phyloP scores from a whole-genome alignment of 2,888 invertebrate species.

The Myopa testacea region DNA sequence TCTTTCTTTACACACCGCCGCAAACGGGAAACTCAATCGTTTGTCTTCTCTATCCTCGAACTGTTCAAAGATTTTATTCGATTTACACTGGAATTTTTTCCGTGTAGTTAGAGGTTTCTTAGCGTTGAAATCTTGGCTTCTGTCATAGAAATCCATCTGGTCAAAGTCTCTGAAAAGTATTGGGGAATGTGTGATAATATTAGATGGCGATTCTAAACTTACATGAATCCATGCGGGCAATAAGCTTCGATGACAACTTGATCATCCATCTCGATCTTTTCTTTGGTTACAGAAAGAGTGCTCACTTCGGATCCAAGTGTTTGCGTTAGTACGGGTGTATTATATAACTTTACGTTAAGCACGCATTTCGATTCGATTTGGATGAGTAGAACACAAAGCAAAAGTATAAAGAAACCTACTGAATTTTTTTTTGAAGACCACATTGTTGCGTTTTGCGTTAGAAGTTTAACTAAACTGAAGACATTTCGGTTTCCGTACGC shows the following conservation, averaged over 20 bases:
- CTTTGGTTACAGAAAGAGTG: neutral
- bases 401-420: neutral
- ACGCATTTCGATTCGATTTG: neutral
- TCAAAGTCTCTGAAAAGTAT: neutral
- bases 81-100: neutral
- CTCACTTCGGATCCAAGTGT: neutral
- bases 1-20: too few species aligned
- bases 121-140: neutral
- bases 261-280: neutral
- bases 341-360: neutral
- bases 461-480: too few species aligned
- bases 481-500: too few species aligned
- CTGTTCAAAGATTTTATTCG: neutral
- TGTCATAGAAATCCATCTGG: neutral
- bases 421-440: neutral
- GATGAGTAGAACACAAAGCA: neutral
- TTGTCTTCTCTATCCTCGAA: neutral
- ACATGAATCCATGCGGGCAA: constrained; percentile 7
- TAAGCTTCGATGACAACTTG: neutral
- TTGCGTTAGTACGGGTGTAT: neutral
- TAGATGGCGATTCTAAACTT: neutral
- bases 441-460: too few species aligned
- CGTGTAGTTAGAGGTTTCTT: neutral
- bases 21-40: too few species aligned
- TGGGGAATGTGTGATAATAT: neutral